Evolutionary conservation across 2,113 vertebrate genomes (phyloP), one percentile per base, ranked within the genome.

Genomic region (Machaerirhynchus nigripectus): DNA sequence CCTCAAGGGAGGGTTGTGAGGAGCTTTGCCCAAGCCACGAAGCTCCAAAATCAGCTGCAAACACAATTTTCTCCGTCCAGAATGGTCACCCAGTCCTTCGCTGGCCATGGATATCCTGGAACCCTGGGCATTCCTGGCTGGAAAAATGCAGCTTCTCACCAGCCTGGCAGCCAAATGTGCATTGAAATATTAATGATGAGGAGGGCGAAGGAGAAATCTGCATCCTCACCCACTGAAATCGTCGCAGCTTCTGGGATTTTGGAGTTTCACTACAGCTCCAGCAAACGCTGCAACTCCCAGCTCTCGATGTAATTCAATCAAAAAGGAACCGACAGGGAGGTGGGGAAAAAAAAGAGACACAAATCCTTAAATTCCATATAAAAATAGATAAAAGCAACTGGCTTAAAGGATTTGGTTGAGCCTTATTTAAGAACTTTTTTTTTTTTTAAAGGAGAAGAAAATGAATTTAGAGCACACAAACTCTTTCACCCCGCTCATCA

Each of bases 321-420:
- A 90, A 96, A 67, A 87, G 53, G 74, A 92, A 73, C 46, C 46
- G 75, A 82, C 60, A 28, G 70, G 79, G 95, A 97, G 95, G 96
- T 95, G 97, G 95, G 93, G 84, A 28, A 56, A 71, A 88, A 96
- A 88, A 96, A 96, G 87, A 64, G 68, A 81, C 53, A 88, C 69
- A 97, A 98, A 97, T 97, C 96, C 96, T 95, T 96, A 97, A 97
- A 98, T 97, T 97, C 97, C 90, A 74, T 93, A 97, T 97, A 97
- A 98, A 98, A 98, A 97, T 95, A 98, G 97, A 97, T 97, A 97
- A 97, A 97, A 98, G 93, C 96, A n/a, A 50, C 73, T 95, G 91
- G 95, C 96, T 98, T 98, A 97, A 97, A 93, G 96, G 96, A 97
- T 98, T 97, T 96, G 49, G 47, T 26, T 76, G 93, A 97, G 95